Evolutionary conservation across 2,797 vertebrate species (phyloP).

Genomic region (Mus minutoides): DNA sequence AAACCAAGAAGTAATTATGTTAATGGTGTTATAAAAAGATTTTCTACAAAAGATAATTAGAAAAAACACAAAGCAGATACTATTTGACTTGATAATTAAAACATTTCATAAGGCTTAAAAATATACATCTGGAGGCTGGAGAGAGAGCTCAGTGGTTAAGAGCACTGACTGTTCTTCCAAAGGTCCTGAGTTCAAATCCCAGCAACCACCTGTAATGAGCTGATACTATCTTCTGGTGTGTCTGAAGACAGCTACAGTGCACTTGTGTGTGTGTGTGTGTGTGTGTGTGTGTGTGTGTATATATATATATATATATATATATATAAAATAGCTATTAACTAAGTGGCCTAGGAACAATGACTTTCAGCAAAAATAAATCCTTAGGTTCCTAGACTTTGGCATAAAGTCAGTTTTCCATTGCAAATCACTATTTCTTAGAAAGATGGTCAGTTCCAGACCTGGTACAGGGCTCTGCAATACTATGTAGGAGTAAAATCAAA

Average conservation of each 20-base stretch:
- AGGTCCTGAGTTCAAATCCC: no score
- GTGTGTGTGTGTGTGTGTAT: no score
- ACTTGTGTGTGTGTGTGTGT: no score
- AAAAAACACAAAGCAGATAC: neutral
- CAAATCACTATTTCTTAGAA: neutral
- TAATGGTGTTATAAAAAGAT: neutral
- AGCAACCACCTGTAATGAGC: no score
- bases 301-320: neutral
- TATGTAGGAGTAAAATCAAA: neutral
- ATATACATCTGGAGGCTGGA: neutral
- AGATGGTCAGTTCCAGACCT: constrained; percentile 2
- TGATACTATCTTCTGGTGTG: no score
- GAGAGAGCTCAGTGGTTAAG: no score
- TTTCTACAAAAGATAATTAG: neutral
- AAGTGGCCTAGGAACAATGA: neutral
- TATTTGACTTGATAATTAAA: constrained; percentile 38
- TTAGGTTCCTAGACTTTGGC: neutral
- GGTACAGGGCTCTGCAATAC: neutral
- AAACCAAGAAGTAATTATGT: neutral
- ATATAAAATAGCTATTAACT: constrained; percentile 18
- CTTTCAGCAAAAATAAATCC: neutral
- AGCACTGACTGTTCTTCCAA: no score
- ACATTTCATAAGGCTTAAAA: constrained; percentile 7
- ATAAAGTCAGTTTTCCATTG: neutral
- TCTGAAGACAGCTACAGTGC: no score